phyloP scores from a whole-genome alignment of 2,113 vertebrate genomes.

The Microcebus jonahi region DNA sequence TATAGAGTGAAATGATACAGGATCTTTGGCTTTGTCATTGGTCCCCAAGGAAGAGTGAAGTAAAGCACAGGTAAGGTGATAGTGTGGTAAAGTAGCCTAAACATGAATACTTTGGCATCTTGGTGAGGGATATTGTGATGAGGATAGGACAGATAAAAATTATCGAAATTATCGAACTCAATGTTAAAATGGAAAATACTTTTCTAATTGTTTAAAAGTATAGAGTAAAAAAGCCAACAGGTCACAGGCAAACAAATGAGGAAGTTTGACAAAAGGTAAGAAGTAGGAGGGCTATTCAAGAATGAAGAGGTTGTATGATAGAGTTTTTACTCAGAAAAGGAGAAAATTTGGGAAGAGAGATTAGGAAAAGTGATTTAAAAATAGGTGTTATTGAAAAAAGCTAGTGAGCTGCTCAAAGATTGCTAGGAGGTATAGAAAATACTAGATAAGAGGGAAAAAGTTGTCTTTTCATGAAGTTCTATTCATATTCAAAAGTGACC shows the following conservation, averaged over 20 bases:
- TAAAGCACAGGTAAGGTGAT: neutral
- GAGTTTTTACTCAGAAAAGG: conserved; percentile 11
- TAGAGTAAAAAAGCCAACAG: neutral
- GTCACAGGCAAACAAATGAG: neutral
- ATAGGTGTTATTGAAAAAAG: neutral
- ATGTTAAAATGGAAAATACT: neutral
- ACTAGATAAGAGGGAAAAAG: neutral
- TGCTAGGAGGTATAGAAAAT: neutral
- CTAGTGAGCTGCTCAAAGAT: neutral
- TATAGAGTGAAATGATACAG: neutral
- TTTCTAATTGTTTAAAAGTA: neutral
- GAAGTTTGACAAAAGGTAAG: neutral
- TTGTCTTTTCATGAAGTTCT: neutral
- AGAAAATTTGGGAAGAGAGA: neutral
- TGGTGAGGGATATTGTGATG: neutral
- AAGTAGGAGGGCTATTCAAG: neutral
- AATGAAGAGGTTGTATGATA: neutral
- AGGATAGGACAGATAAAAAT: neutral
- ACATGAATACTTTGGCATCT: neutral
- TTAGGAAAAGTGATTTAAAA: neutral
- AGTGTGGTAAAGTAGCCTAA: neutral
- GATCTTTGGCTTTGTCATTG: neutral
- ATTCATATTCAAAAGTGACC: neutral
- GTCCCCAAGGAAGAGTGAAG: neutral
- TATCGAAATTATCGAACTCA: neutral